phyloP scores from a whole-genome alignment of 2,888 invertebrate species.

The Drosophila neonasuta region DNA sequence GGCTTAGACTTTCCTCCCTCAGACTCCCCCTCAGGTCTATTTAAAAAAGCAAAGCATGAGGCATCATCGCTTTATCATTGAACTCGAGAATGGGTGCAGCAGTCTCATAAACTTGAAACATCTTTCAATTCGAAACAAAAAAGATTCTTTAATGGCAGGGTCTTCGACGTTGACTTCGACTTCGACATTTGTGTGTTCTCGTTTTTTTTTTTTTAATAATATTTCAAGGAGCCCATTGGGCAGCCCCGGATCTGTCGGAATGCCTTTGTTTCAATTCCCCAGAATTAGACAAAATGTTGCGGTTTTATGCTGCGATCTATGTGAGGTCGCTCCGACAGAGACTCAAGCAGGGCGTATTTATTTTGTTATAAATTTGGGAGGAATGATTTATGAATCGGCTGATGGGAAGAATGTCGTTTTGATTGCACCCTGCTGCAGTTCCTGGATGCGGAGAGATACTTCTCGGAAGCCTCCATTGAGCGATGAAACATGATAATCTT shows the following conservation, averaged over 20 bases:
- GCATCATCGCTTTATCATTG: conserved; percentile 62
- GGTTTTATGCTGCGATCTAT: conserved; percentile 57
- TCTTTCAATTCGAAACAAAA: conserved; percentile 17
- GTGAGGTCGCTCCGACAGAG: conserved; percentile 24
- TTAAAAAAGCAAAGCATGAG: conserved; percentile 53
- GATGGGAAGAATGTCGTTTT: conserved; percentile 32
- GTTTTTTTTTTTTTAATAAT: conserved; percentile 33
- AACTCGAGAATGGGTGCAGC: conserved; percentile 64
- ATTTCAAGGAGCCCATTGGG: conserved; percentile 53
- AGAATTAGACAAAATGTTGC: conserved; percentile 61
- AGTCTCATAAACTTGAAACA: conserved; percentile 44
- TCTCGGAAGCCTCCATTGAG: conserved; percentile 45
- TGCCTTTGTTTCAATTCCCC: conserved; percentile 63
- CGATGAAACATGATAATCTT: conserved; percentile 10
- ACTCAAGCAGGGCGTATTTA: conserved; percentile 44
- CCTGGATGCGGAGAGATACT: conserved; percentile 19
- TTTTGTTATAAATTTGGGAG: conserved; percentile 42
- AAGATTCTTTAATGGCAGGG: conserved; percentile 58
- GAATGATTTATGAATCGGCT: conserved; percentile 61
- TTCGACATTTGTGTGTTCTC: conserved; percentile 28
- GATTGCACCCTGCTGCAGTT: conserved; percentile 49
- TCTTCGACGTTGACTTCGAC: conserved; percentile 2
- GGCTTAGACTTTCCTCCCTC: conserved; percentile 30
- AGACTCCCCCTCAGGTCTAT: conserved; percentile 53
- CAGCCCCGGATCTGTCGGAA: conserved; percentile 20